Base-by-base conservation (phyloP, 2,888 invertebrate species). In the Euplagia quadripunctaria region DNA sequence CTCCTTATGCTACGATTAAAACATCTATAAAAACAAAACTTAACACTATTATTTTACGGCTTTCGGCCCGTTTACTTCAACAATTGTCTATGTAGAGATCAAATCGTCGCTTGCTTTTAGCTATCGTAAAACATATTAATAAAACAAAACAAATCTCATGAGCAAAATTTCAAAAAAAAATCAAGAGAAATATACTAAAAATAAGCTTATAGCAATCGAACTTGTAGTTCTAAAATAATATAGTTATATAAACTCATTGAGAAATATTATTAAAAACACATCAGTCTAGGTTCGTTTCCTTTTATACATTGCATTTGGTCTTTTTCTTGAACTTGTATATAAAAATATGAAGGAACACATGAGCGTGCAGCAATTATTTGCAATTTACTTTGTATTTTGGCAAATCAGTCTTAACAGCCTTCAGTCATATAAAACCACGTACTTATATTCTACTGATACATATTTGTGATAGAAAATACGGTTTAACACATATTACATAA, bases 81-180 rank as follows among this genome's bases (percentile, higher is more conserved):
- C 95, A 95, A 95, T 92, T 91, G 89, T 90, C 89, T 90, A 83
- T 82, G 85, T 80, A 83, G 90, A 93, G 92, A 94, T 93, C 91
- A 90, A 91, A 93, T 92, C 91, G 94, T 94, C 94, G 90, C 88
- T 87, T 87, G 95, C 95, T 94, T 94, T 90, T 58, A 94, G 94
- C 94, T 91, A 92, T 91, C 86, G 90, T 90, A 91, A 92, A 92
- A 91, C 31, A 88, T 85, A 86, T 86, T 83, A 86, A 86, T 83
- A 85, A 79, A 86, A 88, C 88, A 79, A 88, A 86, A 87, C 83
- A 85, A 86, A 90, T 68, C 61, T 66, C 61, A 71, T 61, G 31
- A 31, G 14, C 58, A 9, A 61, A 67, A 49, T 92, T 84, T 90
- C 87, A 91, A 91, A 87, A 80, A 80, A 78, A 46, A 69, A 61